Evolutionary conservation across 2,888 invertebrate species (phyloP).

Genomic region (Polyommatus iphigenia): DNA sequence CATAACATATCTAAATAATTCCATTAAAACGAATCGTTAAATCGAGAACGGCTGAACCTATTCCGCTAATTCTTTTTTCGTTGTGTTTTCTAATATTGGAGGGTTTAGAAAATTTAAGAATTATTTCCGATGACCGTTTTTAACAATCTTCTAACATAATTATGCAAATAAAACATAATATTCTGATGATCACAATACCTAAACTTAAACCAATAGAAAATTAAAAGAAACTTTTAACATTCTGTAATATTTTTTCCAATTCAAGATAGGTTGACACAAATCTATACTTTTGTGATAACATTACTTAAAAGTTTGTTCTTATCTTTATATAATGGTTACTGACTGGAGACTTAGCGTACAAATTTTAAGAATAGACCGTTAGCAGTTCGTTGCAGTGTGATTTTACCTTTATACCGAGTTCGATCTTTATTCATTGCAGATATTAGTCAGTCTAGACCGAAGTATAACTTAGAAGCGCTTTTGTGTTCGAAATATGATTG

Average conservation of each 20-base stretch:
- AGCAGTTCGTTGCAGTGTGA: neutral
- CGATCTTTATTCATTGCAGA: slow-evolving; percentile 20
- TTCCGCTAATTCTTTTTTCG: too few species aligned
- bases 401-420: slow-evolving; percentile 1
- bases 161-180: too few species aligned
- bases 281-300: neutral
- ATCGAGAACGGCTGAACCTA: too few species aligned
- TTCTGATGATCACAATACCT: too few species aligned
- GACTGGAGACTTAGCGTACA: neutral
- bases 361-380: neutral
- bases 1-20: too few species aligned
- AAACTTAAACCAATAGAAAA: too few species aligned
- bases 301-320: slow-evolving; percentile 2
- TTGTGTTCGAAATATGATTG: neutral
- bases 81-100: too few species aligned
- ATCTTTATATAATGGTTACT: neutral
- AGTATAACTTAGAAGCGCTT: neutral
- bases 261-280: neutral
- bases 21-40: too few species aligned
- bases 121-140: too few species aligned
- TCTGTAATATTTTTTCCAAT: neutral
- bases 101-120: too few species aligned
- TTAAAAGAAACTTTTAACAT: too few species aligned
- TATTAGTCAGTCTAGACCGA: slow-evolving; percentile 22
- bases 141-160: too few species aligned